A percentile compares a stretch with the other conserved stretches of the same genome.
Evolutionary conservation across 2,888 invertebrate species (phyloP).

Genomic region (Pyrgus malvae): DNA sequence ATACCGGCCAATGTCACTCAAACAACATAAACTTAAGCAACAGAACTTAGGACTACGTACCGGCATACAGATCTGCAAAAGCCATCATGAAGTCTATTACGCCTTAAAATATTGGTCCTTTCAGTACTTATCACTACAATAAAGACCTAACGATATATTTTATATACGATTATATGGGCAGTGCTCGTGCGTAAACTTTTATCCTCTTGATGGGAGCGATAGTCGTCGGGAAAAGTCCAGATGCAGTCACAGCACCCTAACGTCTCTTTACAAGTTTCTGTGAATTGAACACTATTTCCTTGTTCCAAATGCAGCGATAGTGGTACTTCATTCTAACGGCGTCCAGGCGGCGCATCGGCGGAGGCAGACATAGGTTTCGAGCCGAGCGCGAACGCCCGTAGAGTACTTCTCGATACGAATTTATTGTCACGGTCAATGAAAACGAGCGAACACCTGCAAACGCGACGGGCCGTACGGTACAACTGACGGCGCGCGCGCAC

Average conservation of each 20-base stretch:
- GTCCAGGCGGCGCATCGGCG: slow-evolving; percentile 70
- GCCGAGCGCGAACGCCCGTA: slow-evolving; percentile 73
- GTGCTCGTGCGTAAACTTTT: slow-evolving; percentile 63
- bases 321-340: slow-evolving; percentile 85
- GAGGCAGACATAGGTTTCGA: slow-evolving; percentile 75
- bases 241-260: slow-evolving; percentile 76
- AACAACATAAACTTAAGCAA: slow-evolving; percentile 35
- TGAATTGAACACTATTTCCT: slow-evolving; percentile 95
- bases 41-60: slow-evolving; percentile 56
- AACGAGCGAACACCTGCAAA: slow-evolving; percentile 52
- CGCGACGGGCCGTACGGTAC: slow-evolving; percentile 61
- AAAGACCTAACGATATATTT: slow-evolving; percentile 55
- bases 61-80: slow-evolving; percentile 71
- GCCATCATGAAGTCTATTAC: slow-evolving; percentile 66
- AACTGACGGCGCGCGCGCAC: slow-evolving; percentile 59
- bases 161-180: slow-evolving; percentile 69
- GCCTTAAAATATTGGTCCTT: slow-evolving; percentile 51
- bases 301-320: slow-evolving; percentile 95
- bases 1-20: slow-evolving; percentile 48
- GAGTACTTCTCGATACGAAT: slow-evolving; percentile 63
- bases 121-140: slow-evolving; percentile 65
- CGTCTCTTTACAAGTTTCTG: slow-evolving; percentile 96
- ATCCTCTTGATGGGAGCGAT: slow-evolving; percentile 66
- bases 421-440: slow-evolving; percentile 71
- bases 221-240: slow-evolving; percentile 67